Evolutionary conservation across 2,888 invertebrate species (phyloP), one percentile per base, ranked within the genome.

Genomic region (Caenorhabditis drosophilae): DNA sequence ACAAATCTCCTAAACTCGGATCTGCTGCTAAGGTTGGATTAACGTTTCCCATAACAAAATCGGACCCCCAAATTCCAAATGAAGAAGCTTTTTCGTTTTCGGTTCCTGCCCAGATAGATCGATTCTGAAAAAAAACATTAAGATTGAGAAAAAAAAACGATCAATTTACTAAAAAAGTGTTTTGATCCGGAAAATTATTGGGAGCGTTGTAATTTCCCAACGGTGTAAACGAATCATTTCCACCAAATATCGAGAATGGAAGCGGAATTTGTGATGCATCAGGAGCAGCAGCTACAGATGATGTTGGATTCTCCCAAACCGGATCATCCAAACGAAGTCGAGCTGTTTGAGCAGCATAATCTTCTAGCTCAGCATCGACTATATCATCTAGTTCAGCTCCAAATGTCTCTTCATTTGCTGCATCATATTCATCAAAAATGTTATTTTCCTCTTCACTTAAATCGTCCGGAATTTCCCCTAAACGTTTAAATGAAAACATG

Each of bases 351-450:
- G 71, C 67, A 1, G 79, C 73, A 51, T 78, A 78, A 27, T 70
- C 67, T 35, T 74, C 79, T 18, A 79, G 31, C 25, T 77, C 79
- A 4, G 66, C 64, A 16, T 62, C 66, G 2, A 46, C 52, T 4
- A 60, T 52, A 23, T 50, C 41, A 16, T 60, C 60, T 12, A 73
- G 54, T 9, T 58, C 71, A 9, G 55, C 77, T 2, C 81, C 81
- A 36, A 81, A 81, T 3, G 81, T 81, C 53, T 81, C 81, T n/a
- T 81, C 81, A 46, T 81, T 81, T 26, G 73, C 73, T 2, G 75
- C 78, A 64, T 81, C 79, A 42, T 59, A 63, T 16, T 73, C 77
- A 16, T 70, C 67, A 31, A 67, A 67, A 9, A 68, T 60, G 15
- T 50, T 59, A n/a, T 64, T 60, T 9, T 61, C 58, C 22, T 64